Conservation (phyloP, 2,113 vertebrate species). For the Percina caprodes region DNA sequence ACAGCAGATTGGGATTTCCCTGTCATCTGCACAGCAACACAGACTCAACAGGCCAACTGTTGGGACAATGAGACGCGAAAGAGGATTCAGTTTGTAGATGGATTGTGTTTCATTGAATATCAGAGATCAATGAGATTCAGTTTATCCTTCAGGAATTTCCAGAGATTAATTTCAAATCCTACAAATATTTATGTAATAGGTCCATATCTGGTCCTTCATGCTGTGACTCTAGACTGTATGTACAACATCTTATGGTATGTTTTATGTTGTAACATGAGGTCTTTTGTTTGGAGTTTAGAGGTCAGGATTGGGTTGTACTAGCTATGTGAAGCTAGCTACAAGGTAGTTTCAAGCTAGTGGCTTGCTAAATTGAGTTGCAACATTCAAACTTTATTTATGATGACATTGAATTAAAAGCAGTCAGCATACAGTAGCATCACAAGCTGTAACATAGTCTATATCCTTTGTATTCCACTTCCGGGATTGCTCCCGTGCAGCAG, state of each 20-base stretch:
- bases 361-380: not conserved
- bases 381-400: not conserved
- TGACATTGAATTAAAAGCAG: not conserved
- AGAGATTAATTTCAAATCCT: conserved; percentile 40
- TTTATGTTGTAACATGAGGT: not conserved
- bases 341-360: not conserved
- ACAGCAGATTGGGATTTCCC: conserved; percentile 38
- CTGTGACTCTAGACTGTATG: conserved; percentile 3
- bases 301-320: not conserved
- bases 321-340: not conserved
- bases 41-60: conserved; percentile 24
- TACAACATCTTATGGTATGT: not conserved
- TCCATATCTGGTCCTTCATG: not conserved
- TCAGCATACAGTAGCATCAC: too few species aligned
- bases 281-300: not conserved
- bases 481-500: too few species aligned
- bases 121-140: conserved; percentile 32
- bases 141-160: conserved; percentile 40
- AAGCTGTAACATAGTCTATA: too few species aligned
- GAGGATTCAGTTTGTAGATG: not conserved
- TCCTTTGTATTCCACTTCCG: too few species aligned
- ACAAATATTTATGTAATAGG: conserved; percentile 3
- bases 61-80: conserved; percentile 11
- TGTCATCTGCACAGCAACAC: conserved; percentile 30
- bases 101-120: conserved; percentile 43